Base-by-base conservation (phyloP, 2,888 invertebrate genomes). In the Phyllotreta cruciferae region DNA sequence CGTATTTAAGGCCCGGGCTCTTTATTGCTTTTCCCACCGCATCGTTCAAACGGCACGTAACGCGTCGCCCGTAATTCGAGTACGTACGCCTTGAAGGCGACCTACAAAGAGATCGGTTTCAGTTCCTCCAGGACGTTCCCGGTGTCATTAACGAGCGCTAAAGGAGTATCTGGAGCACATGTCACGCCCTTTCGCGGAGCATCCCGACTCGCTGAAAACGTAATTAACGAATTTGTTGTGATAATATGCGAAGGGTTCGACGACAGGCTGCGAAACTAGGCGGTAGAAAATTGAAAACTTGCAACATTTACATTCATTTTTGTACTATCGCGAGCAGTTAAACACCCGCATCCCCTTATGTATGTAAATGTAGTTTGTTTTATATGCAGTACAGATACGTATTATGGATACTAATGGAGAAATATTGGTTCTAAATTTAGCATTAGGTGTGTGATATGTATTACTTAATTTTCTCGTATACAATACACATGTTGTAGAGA, bases 1-100 rank as follows among this genome's bases (percentile, higher is more conserved):
- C 72, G 74, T 75, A 74, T 75, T 76, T 76, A 76, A 76, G 73
- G 73, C 73, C 73, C 75, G 75, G 67, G 24, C 24, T 70, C 72
- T 74, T 77, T 74, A 75, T 76, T 74, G 71, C 73, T 52, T 53
- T 39, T 55, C 45, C 55, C 63, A 53, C 55, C 63, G 55, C 64
- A 54, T 34, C 52, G 13, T 39, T 54, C 54, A 36, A 37, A 53
- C 35, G 34, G 1, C 37, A 39, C 54, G 37, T 24, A 45, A 13
- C 9, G 34, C 35, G 13, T 7, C 45, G 45, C n/a, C 13, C 10
- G 39, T 11, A n/a, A 11, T 37, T 38, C 6, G 37, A 8, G 42
- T 36, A 58, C 14, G 14, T 36, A 41, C 58, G 52, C 34, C 58
- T 10, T 58, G 38, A 58, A 52, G 36, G 36, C 10, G 34, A 6